phyloP scores from a whole-genome alignment of 2,113 vertebrate genomes.

The Sitta europaea region DNA sequence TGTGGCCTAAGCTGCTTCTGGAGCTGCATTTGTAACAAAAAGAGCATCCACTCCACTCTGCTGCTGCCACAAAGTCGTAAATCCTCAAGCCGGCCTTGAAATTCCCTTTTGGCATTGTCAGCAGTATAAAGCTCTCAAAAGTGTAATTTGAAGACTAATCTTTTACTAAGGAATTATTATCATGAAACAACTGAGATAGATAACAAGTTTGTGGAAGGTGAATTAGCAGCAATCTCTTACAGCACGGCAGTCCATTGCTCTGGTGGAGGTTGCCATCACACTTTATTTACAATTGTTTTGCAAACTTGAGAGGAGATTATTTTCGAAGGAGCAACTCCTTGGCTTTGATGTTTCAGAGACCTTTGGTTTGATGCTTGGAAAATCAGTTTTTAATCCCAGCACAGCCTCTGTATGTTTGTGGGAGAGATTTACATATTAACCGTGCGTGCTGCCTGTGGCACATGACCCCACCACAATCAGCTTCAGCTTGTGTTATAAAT shows the following conservation, averaged over 20 bases:
- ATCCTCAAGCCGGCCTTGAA: background rate
- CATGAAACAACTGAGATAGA: background rate
- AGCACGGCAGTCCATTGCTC: background rate
- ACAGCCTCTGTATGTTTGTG: background rate
- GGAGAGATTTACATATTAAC: constrained; percentile 11
- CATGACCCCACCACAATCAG: rapidly evolving
- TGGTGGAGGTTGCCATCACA: background rate
- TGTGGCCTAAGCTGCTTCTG: background rate
- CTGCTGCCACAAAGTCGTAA: background rate
- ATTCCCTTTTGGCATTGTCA: background rate
- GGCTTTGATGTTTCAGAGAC: background rate
- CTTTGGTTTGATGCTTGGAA: background rate
- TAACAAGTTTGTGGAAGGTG: background rate
- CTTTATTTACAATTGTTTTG: background rate
- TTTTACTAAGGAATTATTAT: constrained; percentile 29
- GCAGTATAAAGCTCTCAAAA: background rate
- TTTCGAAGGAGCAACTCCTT: background rate
- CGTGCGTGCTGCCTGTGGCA: rapidly evolving
- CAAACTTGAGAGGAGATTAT: background rate
- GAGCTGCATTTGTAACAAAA: background rate
- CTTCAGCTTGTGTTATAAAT: background rate
- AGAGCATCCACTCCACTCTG: background rate
- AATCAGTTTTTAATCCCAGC: background rate
- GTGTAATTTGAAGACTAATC: background rate
- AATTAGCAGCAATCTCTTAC: background rate